Percentiles rank a stretch among this genome's conserved stretches.
Conservation (phyloP, 2,888 invertebrate genomes). For the Philonicus albiceps region DNA sequence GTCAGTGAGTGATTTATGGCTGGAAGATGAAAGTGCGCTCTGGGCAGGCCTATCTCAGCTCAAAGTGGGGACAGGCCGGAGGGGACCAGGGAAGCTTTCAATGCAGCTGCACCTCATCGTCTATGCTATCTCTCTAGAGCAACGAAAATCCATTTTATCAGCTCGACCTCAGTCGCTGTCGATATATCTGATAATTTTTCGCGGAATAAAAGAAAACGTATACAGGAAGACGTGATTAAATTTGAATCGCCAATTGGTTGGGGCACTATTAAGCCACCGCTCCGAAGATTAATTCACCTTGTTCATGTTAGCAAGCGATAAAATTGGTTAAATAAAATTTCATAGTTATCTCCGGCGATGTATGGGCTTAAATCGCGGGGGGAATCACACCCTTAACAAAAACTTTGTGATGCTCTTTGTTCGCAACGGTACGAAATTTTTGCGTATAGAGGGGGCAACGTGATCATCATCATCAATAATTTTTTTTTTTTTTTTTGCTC, state of each 20-base stretch:
- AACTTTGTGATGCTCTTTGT: not conserved
- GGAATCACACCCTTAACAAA: not conserved
- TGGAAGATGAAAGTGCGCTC: not conserved
- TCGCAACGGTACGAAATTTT: not conserved
- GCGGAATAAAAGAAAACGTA: constrained; percentile 6
- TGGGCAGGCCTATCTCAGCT: not conserved
- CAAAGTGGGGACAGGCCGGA: too few relatives aligned
- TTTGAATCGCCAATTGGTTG: constrained; percentile 4
- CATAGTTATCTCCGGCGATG: not conserved
- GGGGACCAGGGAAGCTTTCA: not conserved
- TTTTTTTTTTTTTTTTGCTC: not conserved
- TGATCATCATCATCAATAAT: not conserved
- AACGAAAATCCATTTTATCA: not conserved
- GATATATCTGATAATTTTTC: constrained; percentile 21
- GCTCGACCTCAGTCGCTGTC: not conserved
- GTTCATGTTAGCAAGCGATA: not conserved
- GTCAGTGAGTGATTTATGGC: not conserved
- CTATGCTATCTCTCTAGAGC: not conserved
- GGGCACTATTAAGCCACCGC: not conserved
- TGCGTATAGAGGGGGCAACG: not conserved
- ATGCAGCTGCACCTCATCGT: not conserved
- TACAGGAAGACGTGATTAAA: constrained; percentile 41
- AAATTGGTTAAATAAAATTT: not conserved
- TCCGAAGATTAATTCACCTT: not conserved
- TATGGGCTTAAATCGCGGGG: not conserved